Evolutionary conservation across 2,113 vertebrate genomes (phyloP).

Genomic region (Microtus montanus): DNA sequence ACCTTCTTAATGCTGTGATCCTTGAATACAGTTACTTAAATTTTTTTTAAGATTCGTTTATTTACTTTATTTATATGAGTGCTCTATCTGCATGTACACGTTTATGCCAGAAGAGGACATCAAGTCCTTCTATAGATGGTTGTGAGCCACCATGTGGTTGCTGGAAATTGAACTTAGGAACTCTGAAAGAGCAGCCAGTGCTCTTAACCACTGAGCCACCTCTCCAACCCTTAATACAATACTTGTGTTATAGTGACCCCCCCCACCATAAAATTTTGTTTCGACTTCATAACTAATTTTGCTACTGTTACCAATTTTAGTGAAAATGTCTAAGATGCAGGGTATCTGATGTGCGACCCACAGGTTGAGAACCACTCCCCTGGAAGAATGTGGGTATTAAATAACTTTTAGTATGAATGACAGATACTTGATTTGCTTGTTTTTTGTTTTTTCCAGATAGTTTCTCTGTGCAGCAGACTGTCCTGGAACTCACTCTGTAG

Average conservation of each 20-base stretch:
- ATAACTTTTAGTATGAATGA: conserved; percentile 2
- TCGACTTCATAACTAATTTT: neutral
- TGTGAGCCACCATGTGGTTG: no score
- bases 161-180: no score
- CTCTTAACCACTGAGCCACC: no score
- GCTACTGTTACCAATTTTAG: neutral
- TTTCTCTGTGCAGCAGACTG: neutral
- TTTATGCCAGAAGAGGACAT: no score
- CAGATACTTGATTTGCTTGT: neutral
- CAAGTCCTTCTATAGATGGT: no score
- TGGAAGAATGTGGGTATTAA: neutral
- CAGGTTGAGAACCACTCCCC: neutral
- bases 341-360: neutral
- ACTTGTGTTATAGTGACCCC: no score
- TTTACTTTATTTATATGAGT: no score
- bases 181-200: no score
- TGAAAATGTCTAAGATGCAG: neutral
- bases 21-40: neutral
- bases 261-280: neutral
- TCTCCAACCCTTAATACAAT: no score
- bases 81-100: no score
- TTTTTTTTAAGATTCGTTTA: no score
- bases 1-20: neutral
- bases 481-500: neutral
- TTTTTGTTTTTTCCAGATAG: neutral